Evolutionary conservation across 2,888 invertebrate species (phyloP).

Genomic region (Spodoptera littoralis): DNA sequence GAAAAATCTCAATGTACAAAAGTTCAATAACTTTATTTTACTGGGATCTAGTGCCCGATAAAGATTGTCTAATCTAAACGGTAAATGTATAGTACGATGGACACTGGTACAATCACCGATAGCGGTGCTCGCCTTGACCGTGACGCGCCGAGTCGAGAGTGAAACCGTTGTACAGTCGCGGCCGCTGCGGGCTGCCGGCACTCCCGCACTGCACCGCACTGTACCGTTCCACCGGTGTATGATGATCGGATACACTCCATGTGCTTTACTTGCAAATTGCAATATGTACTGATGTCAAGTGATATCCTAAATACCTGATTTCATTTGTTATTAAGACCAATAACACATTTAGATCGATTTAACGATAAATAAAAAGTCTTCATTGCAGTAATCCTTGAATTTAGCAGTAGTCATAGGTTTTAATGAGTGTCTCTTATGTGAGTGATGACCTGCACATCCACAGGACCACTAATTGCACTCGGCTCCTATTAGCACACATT

Average conservation of each 20-base stretch:
- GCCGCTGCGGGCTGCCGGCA: conserved; percentile 6
- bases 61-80: too few relatives aligned
- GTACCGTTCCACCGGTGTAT: conserved; percentile 30
- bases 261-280: not conserved
- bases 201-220: conserved; percentile 14
- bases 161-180: conserved; percentile 48
- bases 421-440: conserved; percentile 17
- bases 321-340: too few relatives aligned
- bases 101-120: conserved; percentile 41
- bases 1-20: not conserved
- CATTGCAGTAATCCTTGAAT: too few relatives aligned
- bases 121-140: conserved; percentile 66
- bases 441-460: conserved; percentile 24
- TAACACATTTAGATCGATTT: too few relatives aligned
- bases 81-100: conserved; percentile 21
- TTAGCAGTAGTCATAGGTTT: conserved; percentile 21
- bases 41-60: not conserved
- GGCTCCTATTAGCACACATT: conserved; percentile 27
- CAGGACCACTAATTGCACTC: conserved; percentile 22
- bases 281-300: too few relatives aligned
- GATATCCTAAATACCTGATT: too few relatives aligned
- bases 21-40: conserved; percentile 3
- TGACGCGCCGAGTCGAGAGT: conserved; percentile 63
- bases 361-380: too few relatives aligned
- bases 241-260: conserved; percentile 7